A percentile compares a stretch with the other conserved stretches of the same genome.
phyloP scores from a whole-genome alignment of 2,797 vertebrate species.

The Anabas testudineus region DNA sequence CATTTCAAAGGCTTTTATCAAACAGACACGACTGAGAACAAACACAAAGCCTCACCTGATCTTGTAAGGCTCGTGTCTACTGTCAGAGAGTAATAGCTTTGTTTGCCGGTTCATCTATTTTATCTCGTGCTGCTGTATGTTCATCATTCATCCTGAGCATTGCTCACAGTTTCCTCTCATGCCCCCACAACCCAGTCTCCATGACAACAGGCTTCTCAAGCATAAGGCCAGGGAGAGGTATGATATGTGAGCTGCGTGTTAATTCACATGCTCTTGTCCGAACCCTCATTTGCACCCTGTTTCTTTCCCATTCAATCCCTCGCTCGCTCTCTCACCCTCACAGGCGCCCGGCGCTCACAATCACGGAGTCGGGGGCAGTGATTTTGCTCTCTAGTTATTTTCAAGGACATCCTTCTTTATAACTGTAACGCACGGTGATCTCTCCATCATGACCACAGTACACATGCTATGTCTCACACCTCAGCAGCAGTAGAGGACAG shows the following conservation, averaged over 20 bases:
- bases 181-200: constrained; percentile 84
- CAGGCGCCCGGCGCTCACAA: constrained; percentile 21
- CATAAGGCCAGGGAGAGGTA: constrained; percentile 82
- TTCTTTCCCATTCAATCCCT: constrained; percentile 17
- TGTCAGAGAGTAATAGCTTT: constrained; percentile 11
- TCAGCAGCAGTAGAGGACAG: not conserved
- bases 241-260: constrained; percentile 85
- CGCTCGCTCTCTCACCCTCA: constrained; percentile 8
- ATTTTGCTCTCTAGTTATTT: constrained; percentile 54
- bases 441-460: constrained; percentile 28
- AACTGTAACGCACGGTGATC: constrained; percentile 39
- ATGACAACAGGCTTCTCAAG: constrained; percentile 85
- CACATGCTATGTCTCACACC: constrained; percentile 12
- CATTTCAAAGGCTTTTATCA: constrained; percentile 25
- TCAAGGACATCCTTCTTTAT: constrained; percentile 66
- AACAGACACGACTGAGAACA: not conserved
- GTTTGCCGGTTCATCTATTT: constrained; percentile 24
- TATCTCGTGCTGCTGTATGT: constrained; percentile 33
- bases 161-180: constrained; percentile 59
- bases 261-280: constrained; percentile 70
- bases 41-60: not conserved
- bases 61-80: not conserved
- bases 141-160: constrained; percentile 52
- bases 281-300: constrained; percentile 41
- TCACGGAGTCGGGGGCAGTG: constrained; percentile 36